Evolutionary conservation across 2,113 vertebrate genomes (phyloP), one percentile per base, ranked within the genome.

Genomic region (Emydura subglobosa): DNA sequence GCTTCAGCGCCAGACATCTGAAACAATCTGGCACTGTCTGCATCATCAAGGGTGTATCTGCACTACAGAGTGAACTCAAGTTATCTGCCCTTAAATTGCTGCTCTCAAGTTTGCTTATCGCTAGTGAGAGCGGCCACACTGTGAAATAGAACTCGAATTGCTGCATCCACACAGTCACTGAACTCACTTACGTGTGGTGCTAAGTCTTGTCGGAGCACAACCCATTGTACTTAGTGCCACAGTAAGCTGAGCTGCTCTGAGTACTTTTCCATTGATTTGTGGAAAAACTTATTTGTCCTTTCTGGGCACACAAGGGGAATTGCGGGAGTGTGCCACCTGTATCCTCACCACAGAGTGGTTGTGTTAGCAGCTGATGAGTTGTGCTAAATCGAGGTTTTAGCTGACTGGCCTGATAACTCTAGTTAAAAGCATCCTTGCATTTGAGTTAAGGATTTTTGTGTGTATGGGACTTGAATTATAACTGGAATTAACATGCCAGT

Each of bases 151-250:
- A 74, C 72, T 74, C 4, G 5, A 74, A 42, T 13, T 76, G 72
- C 42, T 76, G 72, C 39, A 25, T 76, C 42, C 12, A 25, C 24
- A 76, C 39, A 25, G 24, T 5, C 11, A 27, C 39, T 24, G 42
- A 42, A 44, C 42, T 76, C 24, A 14, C 72, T 7, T 44, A 5
- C 25, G 39, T 44, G 39, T 76, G 72, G 21, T 44, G n/a, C 21
- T 76, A 44, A 44, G 39, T 44, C 72, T 76, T 96, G 78, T 94
- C 86, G 85, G 91, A 92, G 79, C 93, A 81, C 55, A 93, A 91
- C 84, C 39, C 83, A 51, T 90, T 61, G 34, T 86, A 95, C 78
- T 83, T 80, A 93, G 95, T 25, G 44, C 42, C 61, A 34, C 44
- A 81, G 87, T 80, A 82, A 78, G 29, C 79, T 86, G 49, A 80